phyloP scores from a whole-genome alignment of 2,888 invertebrate species.

The Ectobius pallidus region DNA sequence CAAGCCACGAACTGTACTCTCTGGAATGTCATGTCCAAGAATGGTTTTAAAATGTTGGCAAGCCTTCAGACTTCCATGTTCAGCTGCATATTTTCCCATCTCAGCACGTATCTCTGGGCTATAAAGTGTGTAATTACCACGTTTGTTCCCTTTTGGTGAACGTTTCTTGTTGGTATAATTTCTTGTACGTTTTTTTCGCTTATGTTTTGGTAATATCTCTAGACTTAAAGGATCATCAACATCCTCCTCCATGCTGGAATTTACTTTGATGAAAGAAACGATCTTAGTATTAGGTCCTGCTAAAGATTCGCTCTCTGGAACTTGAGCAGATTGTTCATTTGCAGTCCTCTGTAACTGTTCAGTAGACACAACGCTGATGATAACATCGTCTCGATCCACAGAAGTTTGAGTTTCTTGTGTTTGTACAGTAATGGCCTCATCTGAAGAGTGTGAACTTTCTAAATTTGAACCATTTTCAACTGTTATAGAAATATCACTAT shows the following conservation, averaged over 20 bases:
- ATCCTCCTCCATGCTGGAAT: conserved; percentile 6
- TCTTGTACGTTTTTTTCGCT: neutral
- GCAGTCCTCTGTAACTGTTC: neutral
- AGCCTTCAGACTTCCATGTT: conserved; percentile 48
- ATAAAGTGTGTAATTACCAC: conserved; percentile 48
- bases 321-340: neutral
- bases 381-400: neutral
- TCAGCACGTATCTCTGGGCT: conserved; percentile 48
- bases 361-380: conserved; percentile 11
- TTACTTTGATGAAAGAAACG: conserved; percentile 4
- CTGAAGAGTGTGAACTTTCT: neutral
- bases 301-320: neutral
- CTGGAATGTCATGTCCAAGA: conserved; percentile 47
- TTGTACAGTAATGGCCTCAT: neutral
- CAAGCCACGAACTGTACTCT: conserved; percentile 49
- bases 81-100: conserved; percentile 47
- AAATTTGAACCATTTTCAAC: conserved; percentile 11
- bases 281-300: neutral
- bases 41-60: conserved; percentile 46
- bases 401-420: conserved; percentile 6
- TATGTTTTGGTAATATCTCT: neutral
- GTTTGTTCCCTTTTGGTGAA: conserved; percentile 25
- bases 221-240: neutral
- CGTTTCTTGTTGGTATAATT: neutral
- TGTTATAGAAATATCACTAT: conserved; percentile 16